phyloP scores from a whole-genome alignment of 2,888 invertebrate genomes.

The Dicyrtomina minuta region DNA sequence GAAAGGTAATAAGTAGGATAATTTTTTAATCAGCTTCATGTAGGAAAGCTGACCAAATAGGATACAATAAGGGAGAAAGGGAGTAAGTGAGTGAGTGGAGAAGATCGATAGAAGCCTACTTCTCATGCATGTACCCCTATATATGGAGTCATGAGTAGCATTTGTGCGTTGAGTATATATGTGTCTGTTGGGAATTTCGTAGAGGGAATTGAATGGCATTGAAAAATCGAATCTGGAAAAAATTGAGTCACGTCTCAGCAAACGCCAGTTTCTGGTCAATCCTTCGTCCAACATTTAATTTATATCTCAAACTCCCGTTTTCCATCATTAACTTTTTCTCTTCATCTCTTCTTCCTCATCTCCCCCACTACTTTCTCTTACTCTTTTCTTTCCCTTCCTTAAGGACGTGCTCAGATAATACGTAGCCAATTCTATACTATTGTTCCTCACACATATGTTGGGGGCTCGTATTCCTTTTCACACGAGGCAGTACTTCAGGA shows the following conservation, averaged over 20 bases:
- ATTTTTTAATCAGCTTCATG: slow-evolving; percentile 33
- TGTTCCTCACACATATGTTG: no score
- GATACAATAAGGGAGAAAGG: no score
- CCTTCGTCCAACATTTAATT: slow-evolving; percentile 39
- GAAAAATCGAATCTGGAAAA: slow-evolving; percentile 38
- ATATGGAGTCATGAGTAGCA: neutral
- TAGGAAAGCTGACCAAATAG: slow-evolving; percentile 9
- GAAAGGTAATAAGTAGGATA: neutral
- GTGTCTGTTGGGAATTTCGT: slow-evolving; percentile 11
- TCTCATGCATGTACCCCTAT: slow-evolving; percentile 11
- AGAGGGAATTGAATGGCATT: slow-evolving; percentile 34
- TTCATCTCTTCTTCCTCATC: slow-evolving; percentile 8
- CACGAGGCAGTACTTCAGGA: no score
- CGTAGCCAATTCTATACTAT: slow-evolving; percentile 24
- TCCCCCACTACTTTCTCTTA: slow-evolving; percentile 12
- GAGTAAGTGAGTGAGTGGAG: no score
- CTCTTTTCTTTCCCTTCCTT: slow-evolving; percentile 27
- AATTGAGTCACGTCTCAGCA: slow-evolving; percentile 43
- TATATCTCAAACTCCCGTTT: slow-evolving; percentile 41
- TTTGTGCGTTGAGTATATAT: neutral
- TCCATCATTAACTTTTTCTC: slow-evolving; percentile 39
- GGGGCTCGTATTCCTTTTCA: no score
- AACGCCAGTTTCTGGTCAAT: slow-evolving; percentile 40
- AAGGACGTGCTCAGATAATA: slow-evolving; percentile 36
- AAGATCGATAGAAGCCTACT: slow-evolving; percentile 30